Evolutionary conservation across 1,140 invertebrate genomes (phyloP), one percentile per base, ranked within the genome.

Genomic region (Spodoptera litura): DNA sequence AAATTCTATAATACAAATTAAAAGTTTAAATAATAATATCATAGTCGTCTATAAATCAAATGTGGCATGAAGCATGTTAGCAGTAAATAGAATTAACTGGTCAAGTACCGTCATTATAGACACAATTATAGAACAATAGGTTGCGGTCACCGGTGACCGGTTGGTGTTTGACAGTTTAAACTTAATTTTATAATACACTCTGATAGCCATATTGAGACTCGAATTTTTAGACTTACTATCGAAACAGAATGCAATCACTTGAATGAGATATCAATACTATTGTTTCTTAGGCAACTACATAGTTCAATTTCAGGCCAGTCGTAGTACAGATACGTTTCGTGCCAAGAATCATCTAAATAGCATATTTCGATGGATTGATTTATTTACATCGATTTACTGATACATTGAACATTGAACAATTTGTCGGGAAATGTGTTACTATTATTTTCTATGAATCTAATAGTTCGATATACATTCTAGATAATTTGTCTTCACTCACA

Each of bases 191-290:
- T 20, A 20, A 20, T 20, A 20, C 1, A 20, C 20, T 20, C 20
- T 20, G 20, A 20, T 20, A 20, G 20, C 20, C 20, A 20, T 20
- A 20, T 20, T 20, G 20, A 20, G 0, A 20, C 20, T 20, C 20
- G 20, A 20, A 20, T 20, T 20, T 20, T 20, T 20, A 20, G 38
- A 44, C 38, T 8, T 6, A 44, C 38, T 6, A 44, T 44, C 38
- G 25, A 44, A 66, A 49, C 62, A 20, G 62, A 66, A 12, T 27
- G 58, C 13, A 66, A 53, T 71, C 72, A 78, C 61, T 83, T 82
- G 83, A 79, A 78, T 6, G 12, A 12, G 8, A 44, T 72, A 70
- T 52, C 25, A 31, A 31, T 52, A 70, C 44, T 12, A 72, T 27
- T 38, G 70, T 56, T 72, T 38, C 53, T 56, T 72, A 31, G 70